Percentiles rank a stretch among this genome's conserved stretches.
Conservation (phyloP, 92 coral and sea anemone genomes). For the Zoanthus solanderi region DNA sequence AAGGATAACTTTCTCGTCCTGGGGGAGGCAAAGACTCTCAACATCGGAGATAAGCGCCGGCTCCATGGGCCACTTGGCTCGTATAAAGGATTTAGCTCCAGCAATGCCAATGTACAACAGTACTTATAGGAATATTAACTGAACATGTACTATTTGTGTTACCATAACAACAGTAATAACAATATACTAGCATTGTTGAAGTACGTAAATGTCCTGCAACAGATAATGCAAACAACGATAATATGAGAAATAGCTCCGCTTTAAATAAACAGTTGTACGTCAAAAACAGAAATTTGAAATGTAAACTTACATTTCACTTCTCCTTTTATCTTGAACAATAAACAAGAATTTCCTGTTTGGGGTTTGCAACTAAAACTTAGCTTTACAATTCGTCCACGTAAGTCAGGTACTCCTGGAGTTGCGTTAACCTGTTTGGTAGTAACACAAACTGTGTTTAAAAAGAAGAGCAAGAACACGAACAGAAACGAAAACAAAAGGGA, state of each 20-base stretch:
- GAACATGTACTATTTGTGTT: no score
- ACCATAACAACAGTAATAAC: not conserved
- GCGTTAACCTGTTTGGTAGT: constrained; percentile 19
- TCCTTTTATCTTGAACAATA: constrained; percentile 24
- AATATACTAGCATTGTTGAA: not conserved
- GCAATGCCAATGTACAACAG: no score
- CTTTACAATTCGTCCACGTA: constrained; percentile 21
- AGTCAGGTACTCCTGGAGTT: not conserved
- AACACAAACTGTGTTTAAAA: not conserved
- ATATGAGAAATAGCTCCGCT: not conserved
- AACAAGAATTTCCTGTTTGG: not conserved
- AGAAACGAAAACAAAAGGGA: not conserved
- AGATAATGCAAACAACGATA: not conserved
- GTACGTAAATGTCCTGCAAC: not conserved
- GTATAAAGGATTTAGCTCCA: no score
- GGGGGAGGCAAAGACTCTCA: no score
- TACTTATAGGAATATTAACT: no score
- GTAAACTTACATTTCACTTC: constrained; percentile 10
- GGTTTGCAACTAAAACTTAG: constrained; percentile 25
- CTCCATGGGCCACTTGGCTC: no score
- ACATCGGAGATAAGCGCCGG: not conserved
- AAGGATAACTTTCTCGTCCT: no score
- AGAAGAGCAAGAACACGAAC: not conserved
- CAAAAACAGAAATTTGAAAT: not conserved
- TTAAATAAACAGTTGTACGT: not conserved